These are phyloP conservation scores for Liparis tanakae DNA, from an alignment of 2,797 vertebrate species.

Conservation along the genomic window DNA sequence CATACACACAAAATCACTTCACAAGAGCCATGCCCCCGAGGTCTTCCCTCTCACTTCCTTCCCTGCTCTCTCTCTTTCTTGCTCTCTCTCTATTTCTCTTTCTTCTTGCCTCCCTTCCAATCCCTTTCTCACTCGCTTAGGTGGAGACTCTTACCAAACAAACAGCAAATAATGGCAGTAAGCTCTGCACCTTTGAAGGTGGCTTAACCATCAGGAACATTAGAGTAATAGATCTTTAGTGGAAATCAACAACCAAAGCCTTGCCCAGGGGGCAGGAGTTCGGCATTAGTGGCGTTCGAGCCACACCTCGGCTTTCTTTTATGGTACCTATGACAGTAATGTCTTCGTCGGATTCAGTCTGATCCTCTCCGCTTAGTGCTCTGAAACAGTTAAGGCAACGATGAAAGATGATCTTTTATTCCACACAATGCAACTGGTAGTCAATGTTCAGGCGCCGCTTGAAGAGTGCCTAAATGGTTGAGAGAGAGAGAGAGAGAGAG, in stretches of 20 bases:
- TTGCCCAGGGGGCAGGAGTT: slow-evolving; percentile 64
- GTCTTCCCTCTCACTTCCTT: slow-evolving; percentile 53
- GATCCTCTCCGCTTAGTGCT: slow-evolving; percentile 76
- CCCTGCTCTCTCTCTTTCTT: not conserved
- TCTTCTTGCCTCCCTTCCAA: slow-evolving; percentile 47
- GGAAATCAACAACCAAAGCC: slow-evolving; percentile 64
- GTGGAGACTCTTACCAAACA: slow-evolving; percentile 68
- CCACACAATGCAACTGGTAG: slow-evolving; percentile 73
- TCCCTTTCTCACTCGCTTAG: slow-evolving; percentile 60
- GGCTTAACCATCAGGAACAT: slow-evolving; percentile 68
- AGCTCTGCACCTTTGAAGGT: slow-evolving; percentile 68
- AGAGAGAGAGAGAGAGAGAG: not conserved
- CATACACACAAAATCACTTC: slow-evolving; percentile 24
- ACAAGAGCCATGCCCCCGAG: slow-evolving; percentile 36
- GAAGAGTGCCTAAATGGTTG: slow-evolving; percentile 69
- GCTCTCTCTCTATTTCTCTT: slow-evolving; percentile 22
- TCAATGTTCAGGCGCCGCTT: slow-evolving; percentile 69
- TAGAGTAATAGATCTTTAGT: slow-evolving; percentile 71
- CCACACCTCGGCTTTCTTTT: slow-evolving; percentile 74
- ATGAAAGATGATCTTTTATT: slow-evolving; percentile 79
- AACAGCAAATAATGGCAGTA: slow-evolving; percentile 67
- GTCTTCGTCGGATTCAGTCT: slow-evolving; percentile 74
- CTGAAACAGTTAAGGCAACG: slow-evolving; percentile 75
- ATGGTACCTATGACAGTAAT: slow-evolving; percentile 75
- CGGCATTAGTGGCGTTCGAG: slow-evolving; percentile 45